Evolutionary conservation across 2,888 invertebrate species (phyloP), one percentile per base, ranked within the genome.

Genomic region (Trissolcus japonicus): DNA sequence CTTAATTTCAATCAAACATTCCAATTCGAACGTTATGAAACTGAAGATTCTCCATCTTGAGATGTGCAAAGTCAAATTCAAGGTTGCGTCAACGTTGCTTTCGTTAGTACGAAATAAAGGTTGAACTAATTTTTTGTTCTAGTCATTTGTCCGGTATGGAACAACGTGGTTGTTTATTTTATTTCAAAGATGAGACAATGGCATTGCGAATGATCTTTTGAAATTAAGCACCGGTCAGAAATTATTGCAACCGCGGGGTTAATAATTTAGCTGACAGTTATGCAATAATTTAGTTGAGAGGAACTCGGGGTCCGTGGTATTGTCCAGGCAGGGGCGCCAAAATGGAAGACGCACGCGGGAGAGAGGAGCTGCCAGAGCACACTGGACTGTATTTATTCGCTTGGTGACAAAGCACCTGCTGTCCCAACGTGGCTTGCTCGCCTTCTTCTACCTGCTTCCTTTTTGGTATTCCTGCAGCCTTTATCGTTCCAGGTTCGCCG

Each of bases 381-480:
- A 82, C 80, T 83, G 82, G 83, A 83, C 81, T 81, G 85, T 86
- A 87, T 87, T 87, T 87, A 87, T 86, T 86, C 84, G 83, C 83
- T 81, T 84, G 83, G 86, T 87, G 87, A 88, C 88, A 87, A 88
- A 88, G 88, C 88, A 88, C 88, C 88, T 87, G 88, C 87, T 87
- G 86, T 86, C 86, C 82, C 82, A 81, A 81, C 81, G 82, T 82
- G 79, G 80, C 80, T 81, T 65, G 81, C 80, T 79, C 80, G 79
- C 80, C 79, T 80, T 81, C 78, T 79, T 77, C 78, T 79, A 76
- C 80, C 79, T 81, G 76, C 69, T 79, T 69, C 81, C 79, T 71
- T 73, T 76, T 80, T 67, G 78, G 76, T 79, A 78, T 78, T 80
- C 69, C 73, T 69, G 54, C 75, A 67, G 76, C 79, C 80, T 80